phyloP scores from a whole-genome alignment of 2,888 invertebrate genomes.

The Neelides folsomi region DNA sequence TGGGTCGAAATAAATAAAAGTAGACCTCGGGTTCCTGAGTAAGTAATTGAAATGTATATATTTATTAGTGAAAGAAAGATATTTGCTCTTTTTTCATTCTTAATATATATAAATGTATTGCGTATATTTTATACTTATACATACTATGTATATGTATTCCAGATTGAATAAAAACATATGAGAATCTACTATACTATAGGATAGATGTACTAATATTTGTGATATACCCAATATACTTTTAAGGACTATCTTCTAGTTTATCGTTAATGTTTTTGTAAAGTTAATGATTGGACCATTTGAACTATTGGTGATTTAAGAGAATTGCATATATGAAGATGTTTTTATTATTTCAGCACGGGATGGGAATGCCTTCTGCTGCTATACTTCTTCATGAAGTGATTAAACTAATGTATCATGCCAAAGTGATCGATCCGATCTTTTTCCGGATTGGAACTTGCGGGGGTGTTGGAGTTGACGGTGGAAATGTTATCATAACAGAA shows the following conservation, averaged over 20 bases:
- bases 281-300: not conserved
- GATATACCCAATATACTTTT: no score
- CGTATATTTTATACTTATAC: no score
- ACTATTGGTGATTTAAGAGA: not conserved
- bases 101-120: no score
- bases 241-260: no score
- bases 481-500: conserved; percentile 85
- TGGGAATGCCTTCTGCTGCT: conserved; percentile 92
- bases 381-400: conserved; percentile 91
- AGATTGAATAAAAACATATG: no score
- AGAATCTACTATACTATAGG: no score
- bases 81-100: not conserved
- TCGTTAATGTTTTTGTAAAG: no score
- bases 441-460: conserved; percentile 90
- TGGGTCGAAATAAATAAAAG: not conserved
- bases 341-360: conserved; percentile 66
- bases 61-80: not conserved
- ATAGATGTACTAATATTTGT: no score
- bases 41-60: not conserved
- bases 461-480: conserved; percentile 80
- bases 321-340: not conserved
- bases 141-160: no score
- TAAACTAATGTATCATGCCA: conserved; percentile 89
- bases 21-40: not conserved
- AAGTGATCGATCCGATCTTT: conserved; percentile 73